Conservation (phyloP, 2,113 vertebrate species). For the Cyphomyrus discorhynchus region DNA sequence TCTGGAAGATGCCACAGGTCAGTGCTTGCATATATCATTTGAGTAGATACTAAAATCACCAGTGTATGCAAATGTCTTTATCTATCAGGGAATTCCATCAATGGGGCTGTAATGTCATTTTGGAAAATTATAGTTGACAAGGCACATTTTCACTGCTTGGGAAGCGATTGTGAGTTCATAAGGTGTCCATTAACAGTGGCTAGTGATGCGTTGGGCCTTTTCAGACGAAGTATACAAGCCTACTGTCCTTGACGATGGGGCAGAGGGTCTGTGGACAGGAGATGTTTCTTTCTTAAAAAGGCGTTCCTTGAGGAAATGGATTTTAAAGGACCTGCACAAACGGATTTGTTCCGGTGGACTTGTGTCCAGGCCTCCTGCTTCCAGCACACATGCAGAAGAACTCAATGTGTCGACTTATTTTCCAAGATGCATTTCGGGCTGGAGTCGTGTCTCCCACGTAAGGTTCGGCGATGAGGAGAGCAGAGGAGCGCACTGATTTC, state of each 20-base stretch:
- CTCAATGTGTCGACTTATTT: constrained; percentile 42
- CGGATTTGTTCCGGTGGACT: constrained; percentile 50
- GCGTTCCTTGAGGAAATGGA: constrained; percentile 40
- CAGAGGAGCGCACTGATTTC: background rate
- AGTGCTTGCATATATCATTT: background rate
- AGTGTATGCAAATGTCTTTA: background rate
- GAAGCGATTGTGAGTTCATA: background rate
- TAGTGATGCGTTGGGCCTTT: background rate
- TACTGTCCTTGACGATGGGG: constrained; percentile 6
- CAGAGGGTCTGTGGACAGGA: constrained; percentile 28
- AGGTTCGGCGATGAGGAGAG: background rate
- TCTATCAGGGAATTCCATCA: background rate
- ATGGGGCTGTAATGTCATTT: background rate
- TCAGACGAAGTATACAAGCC: constrained; percentile 15
- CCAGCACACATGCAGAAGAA: constrained; percentile 45
- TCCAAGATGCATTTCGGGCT: constrained; percentile 25
- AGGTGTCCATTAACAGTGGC: background rate
- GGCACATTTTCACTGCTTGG: background rate
- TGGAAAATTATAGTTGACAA: background rate
- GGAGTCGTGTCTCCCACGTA: background rate
- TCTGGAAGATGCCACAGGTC: background rate
- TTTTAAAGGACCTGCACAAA: constrained; percentile 46
- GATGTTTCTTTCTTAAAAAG: constrained; percentile 37
- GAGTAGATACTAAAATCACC: background rate
- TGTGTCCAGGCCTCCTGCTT: constrained; percentile 28